Percentiles rank a stretch among this genome's conserved stretches.
Evolutionary conservation across 2,113 vertebrate species (phyloP).

Genomic region (Ctenodactylus gundi): DNA sequence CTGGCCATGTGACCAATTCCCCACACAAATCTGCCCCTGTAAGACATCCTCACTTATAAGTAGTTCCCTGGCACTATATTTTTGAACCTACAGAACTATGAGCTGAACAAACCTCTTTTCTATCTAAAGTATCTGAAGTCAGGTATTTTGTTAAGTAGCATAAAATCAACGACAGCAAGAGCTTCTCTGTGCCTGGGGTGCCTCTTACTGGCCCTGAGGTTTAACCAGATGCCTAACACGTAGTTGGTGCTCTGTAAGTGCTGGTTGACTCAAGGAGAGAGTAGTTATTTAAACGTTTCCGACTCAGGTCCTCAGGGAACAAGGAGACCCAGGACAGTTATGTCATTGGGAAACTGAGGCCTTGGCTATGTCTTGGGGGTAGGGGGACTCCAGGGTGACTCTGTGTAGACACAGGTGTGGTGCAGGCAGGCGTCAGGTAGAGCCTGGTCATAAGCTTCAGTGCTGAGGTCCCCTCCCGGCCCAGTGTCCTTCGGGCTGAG

Average conservation of each 20-base stretch:
- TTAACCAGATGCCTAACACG: not conserved
- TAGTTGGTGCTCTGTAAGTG: not conserved
- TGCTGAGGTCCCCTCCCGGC: not conserved
- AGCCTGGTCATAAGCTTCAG: not conserved
- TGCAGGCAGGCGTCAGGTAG: not conserved
- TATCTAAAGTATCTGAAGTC: too few species aligned
- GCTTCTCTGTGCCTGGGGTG: not conserved
- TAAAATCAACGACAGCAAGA: not conserved
- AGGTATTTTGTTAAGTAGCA: not conserved
- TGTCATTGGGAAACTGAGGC: not conserved
- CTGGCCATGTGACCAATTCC: not conserved
- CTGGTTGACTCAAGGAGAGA: rapidly evolving
- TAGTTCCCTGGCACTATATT: too few species aligned
- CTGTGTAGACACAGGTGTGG: not conserved
- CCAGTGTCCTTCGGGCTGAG: too few species aligned
- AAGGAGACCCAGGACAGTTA: rapidly evolving
- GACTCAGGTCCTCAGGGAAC: not conserved
- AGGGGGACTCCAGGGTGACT: rapidly evolving
- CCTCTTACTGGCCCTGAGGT: not conserved
- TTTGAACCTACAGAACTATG: not conserved
- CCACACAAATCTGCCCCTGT: too few species aligned
- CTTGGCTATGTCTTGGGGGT: not conserved
- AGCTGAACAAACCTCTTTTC: not conserved
- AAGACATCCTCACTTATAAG: too few species aligned
- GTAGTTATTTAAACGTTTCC: not conserved